These are phyloP conservation scores for Phainopepla nitens DNA, from an alignment of 2,113 vertebrate species.

Conservation along the genomic window DNA sequence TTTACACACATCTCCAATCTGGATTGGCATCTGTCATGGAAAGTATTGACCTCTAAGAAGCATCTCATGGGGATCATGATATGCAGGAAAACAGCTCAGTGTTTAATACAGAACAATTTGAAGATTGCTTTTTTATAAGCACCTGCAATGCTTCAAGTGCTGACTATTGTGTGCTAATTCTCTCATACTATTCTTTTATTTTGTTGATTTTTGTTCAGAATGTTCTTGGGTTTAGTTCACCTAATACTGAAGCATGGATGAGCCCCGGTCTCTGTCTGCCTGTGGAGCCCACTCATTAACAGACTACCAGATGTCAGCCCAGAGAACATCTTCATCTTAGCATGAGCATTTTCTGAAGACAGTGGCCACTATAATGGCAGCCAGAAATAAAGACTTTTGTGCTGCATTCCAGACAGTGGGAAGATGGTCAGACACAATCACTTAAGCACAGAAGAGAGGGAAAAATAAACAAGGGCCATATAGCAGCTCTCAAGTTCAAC, in stretches of 20 bases:
- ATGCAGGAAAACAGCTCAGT: background rate
- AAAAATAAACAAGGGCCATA: background rate
- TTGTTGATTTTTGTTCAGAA: background rate
- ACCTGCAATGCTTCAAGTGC: background rate
- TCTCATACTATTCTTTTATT: background rate
- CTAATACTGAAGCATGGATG: background rate
- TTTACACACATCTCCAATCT: background rate
- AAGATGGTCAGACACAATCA: background rate
- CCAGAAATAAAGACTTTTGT: background rate
- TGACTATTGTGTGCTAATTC: background rate
- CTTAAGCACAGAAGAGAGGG: background rate
- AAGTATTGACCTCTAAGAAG: background rate
- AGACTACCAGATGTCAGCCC: background rate
- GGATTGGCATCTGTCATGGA: background rate
- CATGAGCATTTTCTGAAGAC: background rate
- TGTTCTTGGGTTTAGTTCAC: background rate
- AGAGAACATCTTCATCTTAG: background rate
- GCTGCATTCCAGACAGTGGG: background rate
- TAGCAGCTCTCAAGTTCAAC: background rate
- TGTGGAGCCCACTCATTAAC: background rate
- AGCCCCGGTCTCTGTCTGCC: background rate
- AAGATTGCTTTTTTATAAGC: background rate
- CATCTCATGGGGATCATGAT: background rate
- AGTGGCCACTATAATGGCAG: background rate
- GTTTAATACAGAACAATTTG: background rate